These are phyloP conservation scores for Ciona savignyi DNA, from an alignment of 23 tunicate species.

Conservation along the genomic window DNA sequence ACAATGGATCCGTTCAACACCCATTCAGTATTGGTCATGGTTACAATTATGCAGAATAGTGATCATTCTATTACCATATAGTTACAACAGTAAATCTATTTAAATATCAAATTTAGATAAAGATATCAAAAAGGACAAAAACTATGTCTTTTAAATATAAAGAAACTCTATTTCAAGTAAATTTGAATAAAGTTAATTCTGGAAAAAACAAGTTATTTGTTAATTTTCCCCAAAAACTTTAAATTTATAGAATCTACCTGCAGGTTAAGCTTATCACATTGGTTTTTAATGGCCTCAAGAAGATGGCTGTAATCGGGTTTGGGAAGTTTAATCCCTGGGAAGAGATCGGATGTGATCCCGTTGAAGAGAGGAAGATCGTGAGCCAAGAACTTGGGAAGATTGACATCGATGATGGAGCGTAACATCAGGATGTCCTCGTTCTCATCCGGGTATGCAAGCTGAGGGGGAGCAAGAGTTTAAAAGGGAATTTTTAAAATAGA, in stretches of 20 bases:
- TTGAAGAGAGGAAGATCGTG: slow-evolving; percentile 97
- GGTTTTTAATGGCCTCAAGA: slow-evolving; percentile 83
- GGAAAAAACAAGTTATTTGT: background rate
- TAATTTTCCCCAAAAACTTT: background rate
- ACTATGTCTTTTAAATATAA: background rate
- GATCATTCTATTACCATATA: too few relatives aligned
- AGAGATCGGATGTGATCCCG: slow-evolving; percentile 96
- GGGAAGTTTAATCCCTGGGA: slow-evolving; percentile 92
- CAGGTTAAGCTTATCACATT: slow-evolving; percentile 86
- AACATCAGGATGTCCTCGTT: slow-evolving; percentile 97
- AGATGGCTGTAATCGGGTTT: slow-evolving; percentile 86
- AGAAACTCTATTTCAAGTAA: background rate
- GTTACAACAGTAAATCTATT: too few relatives aligned
- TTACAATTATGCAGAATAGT: too few relatives aligned
- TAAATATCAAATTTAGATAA: too few relatives aligned
- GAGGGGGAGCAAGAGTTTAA: background rate
- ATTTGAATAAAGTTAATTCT: background rate
- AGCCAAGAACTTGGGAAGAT: slow-evolving; percentile 95
- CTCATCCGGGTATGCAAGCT: slow-evolving; percentile 97
- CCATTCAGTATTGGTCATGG: too few relatives aligned
- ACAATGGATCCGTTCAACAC: too few relatives aligned
- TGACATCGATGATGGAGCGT: slow-evolving; percentile 97
- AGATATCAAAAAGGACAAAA: background rate
- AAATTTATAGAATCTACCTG: slow-evolving; percentile 45
- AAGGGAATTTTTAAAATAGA: too few relatives aligned